Evolutionary conservation across 2,797 vertebrate genomes (phyloP).

Genomic region (Gymnopithys bicolor): DNA sequence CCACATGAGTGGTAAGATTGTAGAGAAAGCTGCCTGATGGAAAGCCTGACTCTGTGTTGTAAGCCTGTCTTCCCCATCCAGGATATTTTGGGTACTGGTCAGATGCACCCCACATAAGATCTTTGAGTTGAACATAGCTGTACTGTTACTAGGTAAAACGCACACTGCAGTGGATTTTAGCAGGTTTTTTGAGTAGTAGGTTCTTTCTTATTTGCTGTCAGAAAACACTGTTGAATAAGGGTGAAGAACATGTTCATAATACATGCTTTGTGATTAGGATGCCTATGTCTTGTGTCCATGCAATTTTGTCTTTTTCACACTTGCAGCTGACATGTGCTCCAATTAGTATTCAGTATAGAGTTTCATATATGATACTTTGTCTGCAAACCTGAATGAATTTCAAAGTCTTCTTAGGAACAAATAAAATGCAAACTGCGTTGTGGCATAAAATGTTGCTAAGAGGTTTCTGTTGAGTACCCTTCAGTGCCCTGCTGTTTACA

Average conservation of each 20-base stretch:
- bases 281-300: not conserved
- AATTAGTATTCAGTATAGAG: not conserved
- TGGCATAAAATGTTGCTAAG: not conserved
- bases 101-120: not conserved
- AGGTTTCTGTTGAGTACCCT: conserved; percentile 13
- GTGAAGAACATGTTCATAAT: not conserved
- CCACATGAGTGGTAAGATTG: fast-evolving
- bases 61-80: not conserved
- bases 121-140: not conserved
- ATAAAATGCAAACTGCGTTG: not conserved
- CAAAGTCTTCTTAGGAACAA: not conserved
- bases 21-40: not conserved
- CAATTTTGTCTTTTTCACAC: not conserved
- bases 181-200: not conserved
- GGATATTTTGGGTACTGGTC: not conserved
- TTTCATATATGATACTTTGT: not conserved
- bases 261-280: not conserved
- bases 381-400: not conserved
- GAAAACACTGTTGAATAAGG: not conserved
- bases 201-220: not conserved
- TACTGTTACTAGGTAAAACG: not conserved
- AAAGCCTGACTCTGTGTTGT: not conserved
- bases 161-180: not conserved
- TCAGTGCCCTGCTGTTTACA: conserved; percentile 8
- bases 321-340: not conserved